phyloP scores from a whole-genome alignment of 2,888 invertebrate species.

The Acronicta psi region DNA sequence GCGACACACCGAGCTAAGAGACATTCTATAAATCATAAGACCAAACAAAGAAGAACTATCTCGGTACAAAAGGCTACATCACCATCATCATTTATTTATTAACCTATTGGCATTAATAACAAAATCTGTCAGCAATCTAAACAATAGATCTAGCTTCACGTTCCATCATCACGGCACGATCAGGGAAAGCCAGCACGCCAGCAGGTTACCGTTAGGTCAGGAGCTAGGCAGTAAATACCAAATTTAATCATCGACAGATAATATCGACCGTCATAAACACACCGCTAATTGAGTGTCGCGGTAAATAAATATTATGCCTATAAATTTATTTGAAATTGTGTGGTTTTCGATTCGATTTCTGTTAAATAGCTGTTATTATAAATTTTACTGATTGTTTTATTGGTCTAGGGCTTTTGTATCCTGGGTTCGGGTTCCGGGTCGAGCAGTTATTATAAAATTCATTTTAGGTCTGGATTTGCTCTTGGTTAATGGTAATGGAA shows the following conservation, averaged over 20 bases:
- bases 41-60: no score
- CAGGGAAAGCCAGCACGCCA: constrained; percentile 10
- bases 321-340: constrained; percentile 18
- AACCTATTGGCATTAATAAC: no score
- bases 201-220: constrained; percentile 40
- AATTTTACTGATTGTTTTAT: no score
- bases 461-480: no score
- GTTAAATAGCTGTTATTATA: neutral
- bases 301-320: constrained; percentile 21
- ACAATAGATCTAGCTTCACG: constrained; percentile 22
- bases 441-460: no score
- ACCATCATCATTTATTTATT: no score
- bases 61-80: no score
- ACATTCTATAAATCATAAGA: no score
- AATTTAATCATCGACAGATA: constrained; percentile 38
- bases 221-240: constrained; percentile 28
- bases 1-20: no score
- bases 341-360: constrained; percentile 8
- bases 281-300: constrained; percentile 44
- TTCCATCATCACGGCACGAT: neutral
- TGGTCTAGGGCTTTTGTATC: no score
- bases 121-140: neutral
- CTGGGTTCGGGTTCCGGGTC: no score
- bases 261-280: constrained; percentile 36
- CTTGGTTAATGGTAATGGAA: no score